phyloP scores from a whole-genome alignment of 2,888 invertebrate species.

The Hartigia nigra region DNA sequence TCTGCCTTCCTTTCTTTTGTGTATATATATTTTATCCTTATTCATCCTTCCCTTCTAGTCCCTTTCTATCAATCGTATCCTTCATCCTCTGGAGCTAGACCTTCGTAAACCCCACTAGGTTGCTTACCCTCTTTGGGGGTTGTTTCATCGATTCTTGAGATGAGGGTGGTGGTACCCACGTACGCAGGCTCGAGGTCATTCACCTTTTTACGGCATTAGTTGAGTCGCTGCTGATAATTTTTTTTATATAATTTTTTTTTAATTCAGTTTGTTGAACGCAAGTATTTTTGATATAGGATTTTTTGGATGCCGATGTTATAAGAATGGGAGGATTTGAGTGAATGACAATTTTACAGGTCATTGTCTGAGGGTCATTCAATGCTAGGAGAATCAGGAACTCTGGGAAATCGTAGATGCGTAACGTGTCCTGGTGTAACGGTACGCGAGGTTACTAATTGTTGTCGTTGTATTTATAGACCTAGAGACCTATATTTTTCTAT shows the following conservation, averaged over 20 bases:
- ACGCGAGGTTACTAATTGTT: not conserved
- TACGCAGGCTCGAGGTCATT: not conserved
- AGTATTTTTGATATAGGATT: not conserved
- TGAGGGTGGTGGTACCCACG: not conserved
- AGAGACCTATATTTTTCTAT: not conserved
- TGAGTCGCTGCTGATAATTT: not conserved
- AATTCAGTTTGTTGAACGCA: not conserved
- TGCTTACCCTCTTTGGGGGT: not conserved
- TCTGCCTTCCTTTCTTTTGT: not conserved
- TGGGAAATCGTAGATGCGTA: not conserved
- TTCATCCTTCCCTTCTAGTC: not conserved
- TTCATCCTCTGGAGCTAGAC: not conserved
- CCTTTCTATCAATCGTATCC: not conserved
- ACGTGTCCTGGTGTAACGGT: not conserved
- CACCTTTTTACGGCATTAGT: not conserved
- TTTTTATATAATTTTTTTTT: not conserved
- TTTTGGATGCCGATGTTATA: not conserved
- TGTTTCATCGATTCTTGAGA: not conserved
- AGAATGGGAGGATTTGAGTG: not conserved
- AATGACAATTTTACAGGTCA: not conserved
- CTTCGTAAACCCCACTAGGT: not conserved
- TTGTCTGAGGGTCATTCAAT: not conserved
- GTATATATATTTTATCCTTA: not conserved
- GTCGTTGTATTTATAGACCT: not conserved
- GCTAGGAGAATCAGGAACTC: not conserved